Percentiles rank a stretch among this genome's conserved stretches.
These are phyloP conservation scores for Metaphire vulgaris DNA, from an alignment of 1,140 invertebrate genomes.

Conservation along the genomic window DNA sequence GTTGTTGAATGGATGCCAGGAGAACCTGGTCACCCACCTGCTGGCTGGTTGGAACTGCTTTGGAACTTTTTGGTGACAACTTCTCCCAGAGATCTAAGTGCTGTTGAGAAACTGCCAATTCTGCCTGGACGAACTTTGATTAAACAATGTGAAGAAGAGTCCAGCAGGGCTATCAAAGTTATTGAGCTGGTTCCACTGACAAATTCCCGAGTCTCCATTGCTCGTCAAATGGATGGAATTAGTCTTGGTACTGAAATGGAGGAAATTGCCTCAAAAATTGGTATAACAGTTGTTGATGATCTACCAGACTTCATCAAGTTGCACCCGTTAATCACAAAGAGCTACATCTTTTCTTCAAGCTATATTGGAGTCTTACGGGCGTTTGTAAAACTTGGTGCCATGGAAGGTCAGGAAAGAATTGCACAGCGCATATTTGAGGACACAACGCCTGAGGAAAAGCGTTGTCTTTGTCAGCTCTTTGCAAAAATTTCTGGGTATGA, in stretches of 20 bases:
- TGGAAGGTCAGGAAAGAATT: not conserved
- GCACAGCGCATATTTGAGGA: not conserved
- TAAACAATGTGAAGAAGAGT: not conserved
- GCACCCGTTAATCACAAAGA: slow-evolving; percentile 18
- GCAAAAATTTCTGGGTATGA: slow-evolving; percentile 27
- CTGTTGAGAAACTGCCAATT: slow-evolving; percentile 20
- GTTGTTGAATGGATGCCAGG: slow-evolving; percentile 24
- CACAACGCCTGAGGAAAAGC: slow-evolving; percentile 20
- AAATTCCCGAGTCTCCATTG: not conserved
- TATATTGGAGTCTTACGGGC: slow-evolving; percentile 29
- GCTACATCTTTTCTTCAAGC: slow-evolving; percentile 25
- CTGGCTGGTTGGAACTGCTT: slow-evolving; percentile 22
- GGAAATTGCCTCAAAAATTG: slow-evolving; percentile 17
- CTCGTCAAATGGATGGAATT: slow-evolving; percentile 14
- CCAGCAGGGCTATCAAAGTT: not conserved
- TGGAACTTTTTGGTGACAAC: slow-evolving; percentile 23
- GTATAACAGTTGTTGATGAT: slow-evolving; percentile 25
- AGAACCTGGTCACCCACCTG: slow-evolving; percentile 12
- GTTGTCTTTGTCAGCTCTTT: slow-evolving; percentile 19
- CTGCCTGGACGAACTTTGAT: slow-evolving; percentile 11
- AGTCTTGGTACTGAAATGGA: slow-evolving; percentile 10
- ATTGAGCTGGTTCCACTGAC: not conserved
- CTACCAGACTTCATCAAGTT: slow-evolving; percentile 22
- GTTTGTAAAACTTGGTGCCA: not conserved
- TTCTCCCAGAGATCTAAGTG: slow-evolving; percentile 15